Conservation (phyloP, 1,140 invertebrate genomes). For the Diorhabda carinulata region DNA sequence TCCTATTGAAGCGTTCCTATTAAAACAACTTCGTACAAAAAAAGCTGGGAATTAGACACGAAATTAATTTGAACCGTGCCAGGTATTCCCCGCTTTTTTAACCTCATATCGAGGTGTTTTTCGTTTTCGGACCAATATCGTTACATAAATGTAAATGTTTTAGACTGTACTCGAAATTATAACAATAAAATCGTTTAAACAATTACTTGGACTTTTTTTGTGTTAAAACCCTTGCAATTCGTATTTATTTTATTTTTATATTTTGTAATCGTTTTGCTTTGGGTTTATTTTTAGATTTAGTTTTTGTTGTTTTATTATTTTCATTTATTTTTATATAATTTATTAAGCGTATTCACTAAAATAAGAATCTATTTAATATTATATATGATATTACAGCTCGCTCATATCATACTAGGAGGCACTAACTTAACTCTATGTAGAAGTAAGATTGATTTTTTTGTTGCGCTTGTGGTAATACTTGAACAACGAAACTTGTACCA, state of each 20-base stretch:
- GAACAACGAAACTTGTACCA: too few relatives aligned
- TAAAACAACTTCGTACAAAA: neutral
- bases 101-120: neutral
- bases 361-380: too few relatives aligned
- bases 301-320: conserved; percentile 26
- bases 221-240: conserved; percentile 38
- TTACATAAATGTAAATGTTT: conserved; percentile 29
- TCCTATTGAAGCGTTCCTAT: neutral
- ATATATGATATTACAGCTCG: too few relatives aligned
- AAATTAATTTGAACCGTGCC: too few relatives aligned
- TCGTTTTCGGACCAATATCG: conserved; percentile 31
- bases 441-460: too few relatives aligned
- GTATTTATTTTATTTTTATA: conserved; percentile 25
- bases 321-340: conserved; percentile 9
- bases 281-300: conserved; percentile 34
- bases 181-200: conserved; percentile 37
- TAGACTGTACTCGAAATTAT: conserved; percentile 35
- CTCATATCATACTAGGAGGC: too few relatives aligned
- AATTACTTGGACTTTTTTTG: conserved; percentile 31
- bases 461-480: too few relatives aligned
- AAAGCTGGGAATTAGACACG: neutral
- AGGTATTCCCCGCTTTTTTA: neutral
- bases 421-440: too few relatives aligned
- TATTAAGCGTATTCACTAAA: too few relatives aligned
- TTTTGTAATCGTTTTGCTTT: conserved; percentile 47